Conservation (phyloP, 1,140 invertebrate species). For the Helicoverpa zea region DNA sequence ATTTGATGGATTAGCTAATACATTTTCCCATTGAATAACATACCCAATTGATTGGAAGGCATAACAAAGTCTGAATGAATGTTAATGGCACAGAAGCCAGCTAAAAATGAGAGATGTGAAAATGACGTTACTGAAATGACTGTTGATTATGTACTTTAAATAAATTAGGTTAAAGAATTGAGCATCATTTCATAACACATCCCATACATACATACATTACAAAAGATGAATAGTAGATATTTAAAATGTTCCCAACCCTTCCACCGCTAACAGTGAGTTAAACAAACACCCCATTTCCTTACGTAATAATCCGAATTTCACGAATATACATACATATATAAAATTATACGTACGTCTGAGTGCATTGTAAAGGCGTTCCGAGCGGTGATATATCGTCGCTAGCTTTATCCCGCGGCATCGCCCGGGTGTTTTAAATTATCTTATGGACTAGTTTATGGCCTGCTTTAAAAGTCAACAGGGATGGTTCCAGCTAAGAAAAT, state of each 20-base stretch:
- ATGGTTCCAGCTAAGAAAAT: slow-evolving; percentile 41
- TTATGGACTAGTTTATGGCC: slow-evolving; percentile 48
- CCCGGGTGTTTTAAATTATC: slow-evolving; percentile 52
- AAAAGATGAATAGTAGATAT: neutral
- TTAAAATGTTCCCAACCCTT: neutral
- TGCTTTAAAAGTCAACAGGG: slow-evolving; percentile 48
- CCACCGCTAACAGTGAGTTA: neutral
- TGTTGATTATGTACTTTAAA: neutral
- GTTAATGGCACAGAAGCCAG: too few species aligned
- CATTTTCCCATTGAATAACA: too few species aligned
- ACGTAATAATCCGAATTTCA: slow-evolving; percentile 31
- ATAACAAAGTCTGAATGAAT: too few species aligned
- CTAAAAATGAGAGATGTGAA: too few species aligned
- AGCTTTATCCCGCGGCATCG: slow-evolving; percentile 53
- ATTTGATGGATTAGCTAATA: too few species aligned
- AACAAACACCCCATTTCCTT: slow-evolving; percentile 9
- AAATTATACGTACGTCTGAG: slow-evolving; percentile 41
- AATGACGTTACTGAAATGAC: neutral
- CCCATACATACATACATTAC: too few species aligned
- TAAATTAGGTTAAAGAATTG: too few species aligned
- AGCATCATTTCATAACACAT: too few species aligned
- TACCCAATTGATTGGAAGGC: too few species aligned
- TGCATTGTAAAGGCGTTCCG: slow-evolving; percentile 55
- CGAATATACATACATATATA: slow-evolving; percentile 30
- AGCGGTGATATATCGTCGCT: slow-evolving; percentile 51